These are phyloP conservation scores for Parotia lawesii DNA, from an alignment of 2,113 vertebrate genomes.

Conservation along the genomic window DNA sequence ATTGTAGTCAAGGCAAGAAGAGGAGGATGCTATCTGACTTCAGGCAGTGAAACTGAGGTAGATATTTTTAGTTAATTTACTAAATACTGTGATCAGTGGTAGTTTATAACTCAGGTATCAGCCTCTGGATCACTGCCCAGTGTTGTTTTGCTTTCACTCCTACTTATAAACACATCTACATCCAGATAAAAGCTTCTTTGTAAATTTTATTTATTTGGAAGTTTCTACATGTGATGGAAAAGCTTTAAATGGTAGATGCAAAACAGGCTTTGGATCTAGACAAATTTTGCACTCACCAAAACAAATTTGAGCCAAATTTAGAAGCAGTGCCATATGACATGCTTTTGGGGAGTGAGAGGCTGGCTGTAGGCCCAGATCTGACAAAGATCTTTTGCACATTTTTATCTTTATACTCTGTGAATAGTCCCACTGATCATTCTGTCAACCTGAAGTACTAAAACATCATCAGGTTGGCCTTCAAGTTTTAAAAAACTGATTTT, in stretches of 20 bases:
- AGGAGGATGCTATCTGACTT: neutral
- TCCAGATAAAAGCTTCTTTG: conserved; percentile 1
- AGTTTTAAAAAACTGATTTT: neutral
- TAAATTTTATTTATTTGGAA: neutral
- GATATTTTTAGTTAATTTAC: neutral
- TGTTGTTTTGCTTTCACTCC: neutral
- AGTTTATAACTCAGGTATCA: neutral
- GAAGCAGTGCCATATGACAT: conserved; percentile 25
- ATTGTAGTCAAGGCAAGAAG: neutral
- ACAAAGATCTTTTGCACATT: conserved; percentile 45
- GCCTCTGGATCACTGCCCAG: neutral
- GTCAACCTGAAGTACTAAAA: conserved; percentile 6
- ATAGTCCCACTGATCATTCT: conserved; percentile 29
- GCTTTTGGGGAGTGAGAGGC: neutral
- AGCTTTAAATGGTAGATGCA: neutral
- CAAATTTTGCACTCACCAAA: conserved; percentile 24
- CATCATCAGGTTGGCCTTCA: neutral
- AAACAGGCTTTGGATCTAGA: neutral
- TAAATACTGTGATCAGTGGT: neutral
- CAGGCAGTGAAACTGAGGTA: neutral
- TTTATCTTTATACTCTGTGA: conserved; percentile 36
- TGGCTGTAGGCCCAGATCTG: conserved; percentile 40
- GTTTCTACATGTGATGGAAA: neutral
- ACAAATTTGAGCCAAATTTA: conserved; percentile 32
- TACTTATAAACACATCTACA: neutral